Evolutionary conservation across 2,888 invertebrate genomes (phyloP), one percentile per base, ranked within the genome.

Genomic region (Phymatocera aterrima): DNA sequence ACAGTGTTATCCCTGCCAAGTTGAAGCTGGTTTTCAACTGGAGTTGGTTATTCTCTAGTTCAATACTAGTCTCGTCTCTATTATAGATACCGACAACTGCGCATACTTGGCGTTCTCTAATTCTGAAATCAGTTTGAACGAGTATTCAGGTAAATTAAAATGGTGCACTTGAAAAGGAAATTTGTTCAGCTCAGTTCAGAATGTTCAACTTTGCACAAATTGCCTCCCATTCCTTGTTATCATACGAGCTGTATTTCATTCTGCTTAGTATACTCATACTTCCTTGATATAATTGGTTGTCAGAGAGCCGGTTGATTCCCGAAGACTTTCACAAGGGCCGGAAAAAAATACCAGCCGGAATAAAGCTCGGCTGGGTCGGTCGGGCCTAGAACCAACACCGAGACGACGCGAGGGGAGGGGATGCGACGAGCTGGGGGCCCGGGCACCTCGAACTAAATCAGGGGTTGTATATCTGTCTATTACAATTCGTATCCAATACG

Each of bases 401-500:
- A 8, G 77, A 68, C 48, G 77, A 70, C n/a, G n/a, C n/a, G n/a
- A n/a, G n/a, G n/a, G n/a, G n/a, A n/a, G n/a, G n/a, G n/a, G n/a
- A n/a, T n/a, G n/a, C n/a, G n/a, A n/a, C n/a, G n/a, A n/a, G n/a
- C n/a, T n/a, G n/a, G n/a, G 61, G 79, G 77, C 75, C 75, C 75
- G 48, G 78, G 75, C 81, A 81, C 79, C 82, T 82, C 83, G 81
- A 84, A 85, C 84, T 80, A 85, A 87, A 86, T 86, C 85, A 84
- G 83, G 83, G 83, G 82, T 82, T 84, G 84, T 83, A n/a, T n/a
- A 82, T 86, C 87, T 86, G 86, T 87, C 86, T 82, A 82, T 82
- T 82, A 84, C 86, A 83, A 87, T 86, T 85, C 82, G 82, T 83
- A 81, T 84, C 83, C 86, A 86, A 86, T 86, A 87, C 83, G 84